A percentile compares a stretch with the other conserved stretches of the same genome.
These are phyloP conservation scores for Anneissia japonica DNA, from an alignment of 35 echinoderm and acorn worm species.

Conservation along the genomic window DNA sequence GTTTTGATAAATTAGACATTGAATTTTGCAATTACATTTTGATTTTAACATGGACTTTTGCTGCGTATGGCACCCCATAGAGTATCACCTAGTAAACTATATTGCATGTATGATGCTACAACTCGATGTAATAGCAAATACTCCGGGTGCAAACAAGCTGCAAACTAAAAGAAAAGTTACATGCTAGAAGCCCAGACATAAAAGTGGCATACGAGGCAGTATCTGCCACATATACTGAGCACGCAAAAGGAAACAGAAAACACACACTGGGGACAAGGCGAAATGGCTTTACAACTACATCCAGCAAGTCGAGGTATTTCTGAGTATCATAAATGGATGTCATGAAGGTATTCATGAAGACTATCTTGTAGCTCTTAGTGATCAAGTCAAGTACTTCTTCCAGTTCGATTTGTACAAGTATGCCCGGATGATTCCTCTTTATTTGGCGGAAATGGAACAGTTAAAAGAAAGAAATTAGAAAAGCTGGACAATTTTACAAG, in stretches of 20 bases:
- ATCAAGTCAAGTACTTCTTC: constrained; percentile 41
- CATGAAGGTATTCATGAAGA: neutral
- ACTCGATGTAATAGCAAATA: no score
- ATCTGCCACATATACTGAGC: no score
- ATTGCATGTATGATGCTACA: neutral
- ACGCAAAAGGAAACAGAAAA: no score
- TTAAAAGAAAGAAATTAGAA: constrained; percentile 21
- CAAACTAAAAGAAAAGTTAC: no score
- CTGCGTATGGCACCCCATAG: no score
- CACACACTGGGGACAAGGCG: constrained; percentile 1
- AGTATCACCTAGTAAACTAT: constrained; percentile 12
- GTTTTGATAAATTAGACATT: no score
- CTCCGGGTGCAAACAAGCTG: no score
- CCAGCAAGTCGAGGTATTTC: constrained; percentile 13
- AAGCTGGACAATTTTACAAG: constrained; percentile 34
- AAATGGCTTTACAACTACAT: constrained; percentile 12
- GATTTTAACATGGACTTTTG: no score
- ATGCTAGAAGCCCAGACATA: no score
- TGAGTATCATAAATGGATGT: constrained; percentile 14
- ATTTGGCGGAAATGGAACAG: constrained; percentile 35
- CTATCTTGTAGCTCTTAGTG: neutral
- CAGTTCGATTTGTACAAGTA: constrained; percentile 53
- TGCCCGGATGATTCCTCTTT: constrained; percentile 40
- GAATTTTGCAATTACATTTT: no score
- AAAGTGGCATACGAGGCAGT: no score